Evolutionary conservation across 1,140 invertebrate genomes (phyloP).

Genomic region (Tetramorium alpestre): DNA sequence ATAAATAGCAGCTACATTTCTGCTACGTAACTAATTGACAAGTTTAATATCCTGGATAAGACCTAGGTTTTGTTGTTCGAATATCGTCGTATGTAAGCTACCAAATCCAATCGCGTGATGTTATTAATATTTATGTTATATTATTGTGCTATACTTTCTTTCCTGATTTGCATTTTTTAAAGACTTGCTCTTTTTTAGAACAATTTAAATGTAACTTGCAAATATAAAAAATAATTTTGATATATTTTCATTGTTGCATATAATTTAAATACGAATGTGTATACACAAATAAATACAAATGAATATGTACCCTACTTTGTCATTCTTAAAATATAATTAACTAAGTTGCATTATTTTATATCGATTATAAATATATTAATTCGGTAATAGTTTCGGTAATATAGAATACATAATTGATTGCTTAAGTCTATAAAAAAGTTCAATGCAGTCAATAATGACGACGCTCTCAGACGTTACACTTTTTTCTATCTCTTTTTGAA

Average conservation of each 20-base stretch:
- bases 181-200: neutral
- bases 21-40: slow-evolving; percentile 20
- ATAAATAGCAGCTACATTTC: slow-evolving; percentile 10
- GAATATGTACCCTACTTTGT: neutral
- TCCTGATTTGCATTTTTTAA: neutral
- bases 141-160: neutral
- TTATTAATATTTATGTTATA: neutral
- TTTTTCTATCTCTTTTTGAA: neutral
- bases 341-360: neutral
- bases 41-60: slow-evolving; percentile 38
- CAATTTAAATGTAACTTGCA: neutral
- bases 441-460: neutral
- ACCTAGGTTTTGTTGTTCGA: slow-evolving; percentile 14
- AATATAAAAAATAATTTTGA: neutral
- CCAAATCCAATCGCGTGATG: neutral
- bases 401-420: neutral
- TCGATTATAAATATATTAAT: neutral
- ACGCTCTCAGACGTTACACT: neutral
- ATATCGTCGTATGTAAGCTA: neutral
- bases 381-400: neutral
- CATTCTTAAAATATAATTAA: neutral
- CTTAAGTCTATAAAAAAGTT: neutral
- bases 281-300: neutral
- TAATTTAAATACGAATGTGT: neutral
- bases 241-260: neutral